A percentile compares a stretch with the other conserved stretches of the same genome.
Conservation (phyloP, 2,113 vertebrate species). For the Laticauda colubrina region DNA sequence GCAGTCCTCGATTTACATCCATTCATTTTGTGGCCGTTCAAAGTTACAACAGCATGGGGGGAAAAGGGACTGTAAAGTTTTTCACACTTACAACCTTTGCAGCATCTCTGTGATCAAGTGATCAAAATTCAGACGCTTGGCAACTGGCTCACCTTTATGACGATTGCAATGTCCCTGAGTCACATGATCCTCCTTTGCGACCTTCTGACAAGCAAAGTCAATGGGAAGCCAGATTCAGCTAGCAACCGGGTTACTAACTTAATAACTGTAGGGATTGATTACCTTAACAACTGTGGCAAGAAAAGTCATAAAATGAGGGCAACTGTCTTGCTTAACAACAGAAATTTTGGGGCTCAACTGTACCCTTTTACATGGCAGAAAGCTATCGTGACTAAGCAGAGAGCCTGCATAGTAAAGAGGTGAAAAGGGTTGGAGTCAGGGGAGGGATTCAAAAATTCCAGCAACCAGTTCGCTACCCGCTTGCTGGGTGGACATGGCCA, state of each 20-base stretch:
- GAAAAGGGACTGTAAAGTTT: neutral
- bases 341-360: neutral
- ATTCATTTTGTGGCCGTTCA: neutral
- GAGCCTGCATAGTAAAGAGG: neutral
- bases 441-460: too few relatives aligned
- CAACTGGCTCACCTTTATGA: neutral
- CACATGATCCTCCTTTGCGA: neutral
- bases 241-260: neutral
- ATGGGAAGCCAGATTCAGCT: neutral
- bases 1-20: neutral
- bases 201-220: neutral
- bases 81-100: neutral
- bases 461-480: too few relatives aligned
- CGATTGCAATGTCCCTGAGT: too few relatives aligned
- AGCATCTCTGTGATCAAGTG: neutral
- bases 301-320: neutral
- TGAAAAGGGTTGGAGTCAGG: neutral
- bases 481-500: too few relatives aligned
- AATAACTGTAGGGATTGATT: neutral
- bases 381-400: neutral
- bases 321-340: neutral
- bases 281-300: neutral
- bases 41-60: neutral
- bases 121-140: neutral
- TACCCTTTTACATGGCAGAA: neutral